These are phyloP conservation scores for Campylomormyrus tamandua DNA, from an alignment of 2,113 vertebrate species.

Conservation along the genomic window DNA sequence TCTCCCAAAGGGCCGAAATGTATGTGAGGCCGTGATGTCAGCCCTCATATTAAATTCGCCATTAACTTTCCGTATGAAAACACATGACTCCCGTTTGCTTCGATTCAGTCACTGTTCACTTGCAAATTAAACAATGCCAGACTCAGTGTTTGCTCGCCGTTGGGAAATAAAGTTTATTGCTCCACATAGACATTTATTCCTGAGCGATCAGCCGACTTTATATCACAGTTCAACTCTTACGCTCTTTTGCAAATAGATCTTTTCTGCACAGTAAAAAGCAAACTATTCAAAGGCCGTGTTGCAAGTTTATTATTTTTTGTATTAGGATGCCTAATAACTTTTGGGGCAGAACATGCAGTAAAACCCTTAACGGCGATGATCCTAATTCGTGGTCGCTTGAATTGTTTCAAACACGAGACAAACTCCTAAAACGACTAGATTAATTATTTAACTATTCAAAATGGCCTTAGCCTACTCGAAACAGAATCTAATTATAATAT, in stretches of 20 bases:
- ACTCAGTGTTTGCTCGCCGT: conserved; percentile 6
- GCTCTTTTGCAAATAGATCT: conserved; percentile 12
- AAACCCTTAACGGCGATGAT: background rate
- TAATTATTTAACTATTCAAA: background rate
- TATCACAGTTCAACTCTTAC: background rate
- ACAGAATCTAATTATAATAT: background rate
- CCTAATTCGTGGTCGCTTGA: background rate
- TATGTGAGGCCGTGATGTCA: background rate
- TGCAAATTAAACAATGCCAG: conserved; percentile 20
- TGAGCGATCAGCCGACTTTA: background rate
- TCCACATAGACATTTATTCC: background rate
- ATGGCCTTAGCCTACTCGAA: background rate
- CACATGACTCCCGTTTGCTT: background rate
- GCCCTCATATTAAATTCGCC: background rate
- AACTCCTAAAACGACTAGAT: background rate
- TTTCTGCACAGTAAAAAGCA: background rate
- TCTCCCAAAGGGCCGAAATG: background rate
- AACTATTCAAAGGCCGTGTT: background rate
- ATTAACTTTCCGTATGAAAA: background rate
- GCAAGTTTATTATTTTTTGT: background rate
- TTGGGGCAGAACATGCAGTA: background rate
- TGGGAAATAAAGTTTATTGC: conserved; percentile 20
- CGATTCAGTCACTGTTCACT: background rate
- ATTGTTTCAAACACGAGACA: background rate
- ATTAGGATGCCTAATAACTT: background rate